A percentile compares a stretch with the other conserved stretches of the same genome.
phyloP scores from a whole-genome alignment of 2,113 vertebrate species.

The Erpornis zantholeuca region DNA sequence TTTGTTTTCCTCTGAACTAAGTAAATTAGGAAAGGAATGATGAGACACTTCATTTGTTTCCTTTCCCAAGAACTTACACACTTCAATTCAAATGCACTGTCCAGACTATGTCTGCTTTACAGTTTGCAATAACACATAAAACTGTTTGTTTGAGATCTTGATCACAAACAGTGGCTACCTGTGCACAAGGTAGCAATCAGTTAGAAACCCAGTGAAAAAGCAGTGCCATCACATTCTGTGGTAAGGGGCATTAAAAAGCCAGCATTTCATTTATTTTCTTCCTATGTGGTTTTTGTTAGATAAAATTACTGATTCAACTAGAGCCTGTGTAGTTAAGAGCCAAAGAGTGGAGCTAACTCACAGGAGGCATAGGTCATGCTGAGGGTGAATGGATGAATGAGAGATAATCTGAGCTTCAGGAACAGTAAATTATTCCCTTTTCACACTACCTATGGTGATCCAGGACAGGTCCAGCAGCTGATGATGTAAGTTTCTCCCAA shows the following conservation, averaged over 20 bases:
- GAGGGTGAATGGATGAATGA: not conserved
- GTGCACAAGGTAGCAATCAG: not conserved
- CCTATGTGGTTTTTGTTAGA: not conserved
- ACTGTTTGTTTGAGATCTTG: not conserved
- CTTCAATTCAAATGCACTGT: not conserved
- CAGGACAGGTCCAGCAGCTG: not conserved
- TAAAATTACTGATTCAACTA: not conserved
- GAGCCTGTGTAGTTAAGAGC: not conserved
- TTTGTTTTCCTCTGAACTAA: not conserved
- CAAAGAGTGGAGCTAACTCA: not conserved
- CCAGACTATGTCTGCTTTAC: not conserved
- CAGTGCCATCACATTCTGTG: not conserved
- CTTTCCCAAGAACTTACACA: not conserved
- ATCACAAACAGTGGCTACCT: not conserved
- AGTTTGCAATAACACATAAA: not conserved
- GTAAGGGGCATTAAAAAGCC: not conserved
- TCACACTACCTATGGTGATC: not conserved
- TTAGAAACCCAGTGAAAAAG: not conserved
- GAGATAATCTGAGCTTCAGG: not conserved
- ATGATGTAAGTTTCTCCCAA: not conserved
- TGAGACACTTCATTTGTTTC: not conserved
- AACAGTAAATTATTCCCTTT: not conserved
- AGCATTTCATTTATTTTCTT: not conserved
- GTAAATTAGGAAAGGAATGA: not conserved
- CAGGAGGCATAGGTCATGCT: not conserved